Evolutionary conservation across 2,113 vertebrate genomes (phyloP).

Genomic region (Oreochromis tanganicae): DNA sequence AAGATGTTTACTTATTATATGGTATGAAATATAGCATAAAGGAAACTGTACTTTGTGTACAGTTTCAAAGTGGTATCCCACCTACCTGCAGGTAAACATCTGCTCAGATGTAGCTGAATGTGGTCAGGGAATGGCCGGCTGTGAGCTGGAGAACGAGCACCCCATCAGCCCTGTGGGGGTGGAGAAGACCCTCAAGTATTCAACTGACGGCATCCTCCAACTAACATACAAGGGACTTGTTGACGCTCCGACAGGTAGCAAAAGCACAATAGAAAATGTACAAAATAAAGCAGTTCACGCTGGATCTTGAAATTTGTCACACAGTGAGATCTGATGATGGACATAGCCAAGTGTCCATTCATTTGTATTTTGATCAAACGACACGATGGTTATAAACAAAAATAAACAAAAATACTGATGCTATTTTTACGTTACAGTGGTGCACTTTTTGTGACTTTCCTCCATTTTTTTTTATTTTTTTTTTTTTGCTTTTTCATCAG

Average conservation of each 20-base stretch:
- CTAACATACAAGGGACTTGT: slow-evolving; percentile 81
- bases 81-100: slow-evolving; percentile 79
- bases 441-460: neutral
- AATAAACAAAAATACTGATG: neutral
- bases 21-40: neutral
- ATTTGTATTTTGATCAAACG: neutral
- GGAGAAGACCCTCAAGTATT: slow-evolving; percentile 79
- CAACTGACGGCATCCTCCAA: slow-evolving; percentile 79
- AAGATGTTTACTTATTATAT: neutral
- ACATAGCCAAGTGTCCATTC: neutral
- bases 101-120: slow-evolving; percentile 74
- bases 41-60: neutral
- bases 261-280: neutral
- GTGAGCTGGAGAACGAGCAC: slow-evolving; percentile 69
- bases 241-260: slow-evolving; percentile 62
- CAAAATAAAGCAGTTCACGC: neutral
- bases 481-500: slow-evolving; percentile 56
- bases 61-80: too few species aligned
- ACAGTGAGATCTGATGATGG: neutral
- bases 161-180: slow-evolving; percentile 68
- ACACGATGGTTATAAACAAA: neutral
- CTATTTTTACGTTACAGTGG: neutral
- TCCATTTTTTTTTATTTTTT: too few species aligned
- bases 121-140: slow-evolving; percentile 76
- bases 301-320: neutral